Base-by-base conservation (phyloP, 2,113 vertebrate species). In the Syngnathoides biaculeatus region DNA sequence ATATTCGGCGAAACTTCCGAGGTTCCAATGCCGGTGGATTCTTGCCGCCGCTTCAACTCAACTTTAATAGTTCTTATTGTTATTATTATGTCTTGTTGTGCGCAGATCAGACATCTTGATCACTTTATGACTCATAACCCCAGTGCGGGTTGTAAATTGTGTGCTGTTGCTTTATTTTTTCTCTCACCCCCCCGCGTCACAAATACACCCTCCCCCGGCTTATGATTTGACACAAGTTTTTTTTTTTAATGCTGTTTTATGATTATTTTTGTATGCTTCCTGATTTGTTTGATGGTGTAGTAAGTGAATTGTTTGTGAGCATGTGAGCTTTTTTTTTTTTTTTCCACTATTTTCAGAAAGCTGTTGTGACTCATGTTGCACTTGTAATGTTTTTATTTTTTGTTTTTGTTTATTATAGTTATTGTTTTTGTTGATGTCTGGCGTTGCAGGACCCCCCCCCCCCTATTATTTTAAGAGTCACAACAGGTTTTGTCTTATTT, bases 311-410 rank as follows among this genome's bases (percentile, higher is more conserved):
- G 70, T 73, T 69, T 69, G 72, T 79, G 77, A 84, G 70, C 65
- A 66, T 55, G 66, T 17, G 77, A 84, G 70, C 65, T 68, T 55
- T 68, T 17, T n/a, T 53, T n/a, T 65, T 65, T 66, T 73, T n/a
- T n/a, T n/a, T n/a, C n/a, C n/a, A n/a, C n/a, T n/a, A n/a, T n/a
- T 47, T 76, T 86, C 84, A 76, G 78, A 80, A 89, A 80, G 80
- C 84, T 83, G 79, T 89, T 56, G 68, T 79, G 88, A 85, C 81
- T 85, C 80, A 88, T 84, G 80, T 90, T 92, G 89, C 88, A 89
- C 86, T 90, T 85, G 85, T 81, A 80, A 84, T 87, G 77, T 77
- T 64, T 82, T 87, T 84, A 60, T 69, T 35, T 68, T 67, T 67
- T n/a, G n/a, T n/a, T n/a, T n/a, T n/a, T n/a, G n/a, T n/a, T 70